phyloP scores from a whole-genome alignment of 2,113 vertebrate species.

The Myrmecophaga tridactyla region DNA sequence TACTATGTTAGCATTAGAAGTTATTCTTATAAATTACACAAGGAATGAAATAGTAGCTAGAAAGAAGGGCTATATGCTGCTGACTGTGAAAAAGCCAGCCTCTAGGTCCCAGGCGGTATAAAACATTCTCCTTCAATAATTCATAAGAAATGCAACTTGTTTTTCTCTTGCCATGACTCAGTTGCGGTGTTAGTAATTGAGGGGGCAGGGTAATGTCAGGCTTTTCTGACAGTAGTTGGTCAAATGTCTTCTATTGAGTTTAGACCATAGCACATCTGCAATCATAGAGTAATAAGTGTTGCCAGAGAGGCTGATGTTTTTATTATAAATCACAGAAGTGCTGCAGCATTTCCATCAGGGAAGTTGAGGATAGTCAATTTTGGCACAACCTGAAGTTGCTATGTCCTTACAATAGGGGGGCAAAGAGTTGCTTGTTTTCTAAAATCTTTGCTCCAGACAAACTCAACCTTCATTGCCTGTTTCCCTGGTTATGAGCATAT shows the following conservation, averaged over 20 bases:
- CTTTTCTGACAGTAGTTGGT: not conserved
- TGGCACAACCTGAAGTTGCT: not conserved
- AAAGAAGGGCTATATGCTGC: not conserved
- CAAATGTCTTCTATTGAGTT: not conserved
- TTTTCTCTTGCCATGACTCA: not conserved
- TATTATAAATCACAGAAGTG: not conserved
- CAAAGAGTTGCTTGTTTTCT: constrained; percentile 4
- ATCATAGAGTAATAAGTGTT: rapidly evolving
- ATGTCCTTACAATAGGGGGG: constrained; percentile 18
- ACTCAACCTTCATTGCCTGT: not conserved
- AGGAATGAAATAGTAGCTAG: not conserved
- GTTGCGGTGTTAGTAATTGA: not conserved
- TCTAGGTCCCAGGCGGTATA: not conserved
- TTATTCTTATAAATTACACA: not conserved
- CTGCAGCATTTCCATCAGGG: not conserved
- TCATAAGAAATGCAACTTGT: not conserved
- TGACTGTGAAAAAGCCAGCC: not conserved
- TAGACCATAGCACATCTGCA: not conserved
- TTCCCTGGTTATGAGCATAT: not conserved
- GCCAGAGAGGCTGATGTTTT: not conserved
- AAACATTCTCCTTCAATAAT: constrained; percentile 2
- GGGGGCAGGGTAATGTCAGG: not conserved
- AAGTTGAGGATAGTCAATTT: not conserved
- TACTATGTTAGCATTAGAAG: not conserved
- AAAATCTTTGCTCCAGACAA: not conserved